Base-by-base conservation (phyloP, 2,113 vertebrate species). In the Fulmarus glacialis region DNA sequence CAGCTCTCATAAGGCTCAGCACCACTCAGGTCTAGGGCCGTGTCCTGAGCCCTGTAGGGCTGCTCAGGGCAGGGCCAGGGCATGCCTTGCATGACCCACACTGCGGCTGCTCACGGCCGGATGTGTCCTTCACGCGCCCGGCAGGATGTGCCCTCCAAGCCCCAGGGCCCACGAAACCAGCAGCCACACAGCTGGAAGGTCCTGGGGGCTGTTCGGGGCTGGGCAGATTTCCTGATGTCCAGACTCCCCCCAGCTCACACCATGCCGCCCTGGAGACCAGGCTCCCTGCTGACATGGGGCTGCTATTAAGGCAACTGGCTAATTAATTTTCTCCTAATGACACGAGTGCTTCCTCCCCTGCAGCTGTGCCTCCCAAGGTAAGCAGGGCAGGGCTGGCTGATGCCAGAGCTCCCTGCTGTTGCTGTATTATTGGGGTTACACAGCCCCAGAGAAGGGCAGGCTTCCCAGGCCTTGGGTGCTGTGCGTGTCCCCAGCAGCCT, bases 291-390 rank as follows among this genome's bases (percentile, higher is more conserved):
- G 82, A 72, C 27, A 82, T 45, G 32, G 58, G 52, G 70, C 36
- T 85, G 82, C 78, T 72, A 64, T 94, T 91, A 80, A 95, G 66
- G 90, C 79, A 94, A 91, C 53, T 38, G 56, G 60, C 66, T 96
- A 91, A 91, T 97, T 90, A 91, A 90, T 95, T 97, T 90, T 94
- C 70, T 88, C 43, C 38, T 94, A 93, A 96, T 68, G 58, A 93
- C 4, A 5, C 45, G 70, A 85, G 30, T 38, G 52, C 32, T 97
- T 94, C 62, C 40, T 95, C 42, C 9, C 12, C 48, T 87, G 93
- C 95, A 97, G 87, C 92, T 97, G 95, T 90, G 93, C 79, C 90
- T 94, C 66, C 64, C 6, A 32, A 91, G 62, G 53, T 95, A 89
- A 82, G 78, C 78, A 84, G 34, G 30, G 43, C 81, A 45, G 55